These are phyloP conservation scores for Notarius quadriscutis DNA, from an alignment of 2,113 vertebrate genomes.

Conservation along the genomic window DNA sequence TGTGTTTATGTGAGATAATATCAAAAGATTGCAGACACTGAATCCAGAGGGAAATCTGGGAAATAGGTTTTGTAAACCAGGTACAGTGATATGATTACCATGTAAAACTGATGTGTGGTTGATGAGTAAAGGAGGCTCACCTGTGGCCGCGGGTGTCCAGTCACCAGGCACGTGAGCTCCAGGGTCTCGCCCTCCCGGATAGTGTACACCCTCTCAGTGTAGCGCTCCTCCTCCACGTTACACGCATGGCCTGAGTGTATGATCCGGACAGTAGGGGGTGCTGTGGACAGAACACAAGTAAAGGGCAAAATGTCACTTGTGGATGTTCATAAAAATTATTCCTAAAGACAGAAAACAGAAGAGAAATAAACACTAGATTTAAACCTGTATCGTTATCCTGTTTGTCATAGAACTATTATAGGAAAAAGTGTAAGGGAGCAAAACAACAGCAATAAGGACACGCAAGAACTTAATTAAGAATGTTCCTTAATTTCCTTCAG, in stretches of 20 bases:
- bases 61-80: neutral
- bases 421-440: neutral
- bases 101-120: neutral
- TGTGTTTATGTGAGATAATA: neutral
- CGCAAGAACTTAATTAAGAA: neutral
- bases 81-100: neutral
- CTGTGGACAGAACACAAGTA: conserved; percentile 65
- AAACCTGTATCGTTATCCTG: neutral
- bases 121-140: conserved; percentile 68
- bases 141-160: conserved; percentile 95
- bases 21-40: neutral
- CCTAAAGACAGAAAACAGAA: neutral
- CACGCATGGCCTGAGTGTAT: conserved; percentile 95
- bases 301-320: neutral
- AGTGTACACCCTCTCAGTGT: conserved; percentile 94
- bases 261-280: conserved; percentile 91
- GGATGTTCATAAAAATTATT: neutral
- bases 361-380: neutral
- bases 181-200: conserved; percentile 94
- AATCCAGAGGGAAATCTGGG: neutral
- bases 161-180: conserved; percentile 92
- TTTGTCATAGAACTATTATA: neutral
- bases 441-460: neutral
- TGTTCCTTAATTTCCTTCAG: too few relatives aligned
- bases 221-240: conserved; percentile 95